Conservation (phyloP, 2,888 invertebrate species). For the Mantis religiosa region DNA sequence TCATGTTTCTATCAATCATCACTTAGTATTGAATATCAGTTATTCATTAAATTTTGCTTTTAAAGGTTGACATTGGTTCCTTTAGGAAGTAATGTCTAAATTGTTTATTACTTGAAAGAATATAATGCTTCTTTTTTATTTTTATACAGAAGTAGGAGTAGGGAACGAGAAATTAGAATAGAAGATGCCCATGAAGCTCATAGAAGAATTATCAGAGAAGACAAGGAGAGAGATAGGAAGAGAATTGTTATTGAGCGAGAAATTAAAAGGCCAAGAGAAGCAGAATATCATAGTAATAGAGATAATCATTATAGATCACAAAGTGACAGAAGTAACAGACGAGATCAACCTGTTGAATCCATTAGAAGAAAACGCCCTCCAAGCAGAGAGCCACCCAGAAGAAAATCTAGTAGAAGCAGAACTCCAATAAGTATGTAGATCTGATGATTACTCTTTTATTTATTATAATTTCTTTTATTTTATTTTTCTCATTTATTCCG, state of each 20-base stretch:
- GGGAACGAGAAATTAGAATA: slow-evolving; percentile 31
- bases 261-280: slow-evolving; percentile 13
- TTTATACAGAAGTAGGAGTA: slow-evolving; percentile 32
- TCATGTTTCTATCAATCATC: no score
- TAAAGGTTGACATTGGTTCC: no score
- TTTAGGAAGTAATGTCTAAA: not conserved
- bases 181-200: slow-evolving; percentile 13
- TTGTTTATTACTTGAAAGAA: not conserved
- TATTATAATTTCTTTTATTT: no score
- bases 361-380: slow-evolving; percentile 17
- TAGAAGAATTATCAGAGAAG: slow-evolving; percentile 3
- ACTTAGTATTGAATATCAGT: no score
- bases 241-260: not conserved
- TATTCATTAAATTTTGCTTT: no score
- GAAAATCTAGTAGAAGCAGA: slow-evolving; percentile 22
- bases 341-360: not conserved
- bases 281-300: not conserved
- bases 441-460: not conserved
- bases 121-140: not conserved
- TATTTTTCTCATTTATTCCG: no score
- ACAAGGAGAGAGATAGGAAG: not conserved
- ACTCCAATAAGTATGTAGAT: slow-evolving; percentile 10
- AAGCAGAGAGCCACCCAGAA: slow-evolving; percentile 26
- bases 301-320: not conserved
- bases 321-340: not conserved